Base-by-base conservation (phyloP, 2,113 vertebrate species). In the Siphamia tubifer region DNA sequence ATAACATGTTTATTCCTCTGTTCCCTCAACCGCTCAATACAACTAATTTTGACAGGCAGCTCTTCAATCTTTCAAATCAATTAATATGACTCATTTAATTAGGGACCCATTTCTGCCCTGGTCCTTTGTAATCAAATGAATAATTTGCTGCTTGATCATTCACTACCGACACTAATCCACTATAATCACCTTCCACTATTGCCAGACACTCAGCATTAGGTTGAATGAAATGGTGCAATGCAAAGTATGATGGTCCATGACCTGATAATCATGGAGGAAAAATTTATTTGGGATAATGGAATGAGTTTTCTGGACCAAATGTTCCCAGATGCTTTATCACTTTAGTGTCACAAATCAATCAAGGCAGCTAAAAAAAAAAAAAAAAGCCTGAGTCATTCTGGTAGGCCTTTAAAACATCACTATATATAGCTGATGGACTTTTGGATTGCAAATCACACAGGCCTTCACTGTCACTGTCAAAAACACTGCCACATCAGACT, bases 81-180 rank as follows among this genome's bases (percentile, higher is more conserved):
- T 92, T 92, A 91, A 88, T 89, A 85, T 65, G 75, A 87, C 52
- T 84, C 78, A 79, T 88, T 84, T 88, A 86, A 92, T 92, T 90
- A 90, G 68, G 53, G 69, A 77, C 70, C 77, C 84, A 80, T 89
- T 90, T 85, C 79, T 87, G 78, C 66, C 84, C 81, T 77, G 79
- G 77, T 87, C 86, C 78, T 89, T 91, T 90, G 90, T 90, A 90
- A 89, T 90, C 86, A 91, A 87, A 87, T 85, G 85, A 87, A 88
- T 93, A 83, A 92, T 90, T 88, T 86, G 77, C 74, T 62, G 82
- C 80, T 89, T 86, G 87, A 90, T 90, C 87, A 77, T 89, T 92
- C 84, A 68, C 85, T 74, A 83, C 82, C 67, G 82, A 73, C 76
- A 77, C 85, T 89, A 91, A 92, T 92, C 83, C 71, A 61, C 70